Conservation (phyloP, 2,888 invertebrate genomes). For the Patella pellucida region DNA sequence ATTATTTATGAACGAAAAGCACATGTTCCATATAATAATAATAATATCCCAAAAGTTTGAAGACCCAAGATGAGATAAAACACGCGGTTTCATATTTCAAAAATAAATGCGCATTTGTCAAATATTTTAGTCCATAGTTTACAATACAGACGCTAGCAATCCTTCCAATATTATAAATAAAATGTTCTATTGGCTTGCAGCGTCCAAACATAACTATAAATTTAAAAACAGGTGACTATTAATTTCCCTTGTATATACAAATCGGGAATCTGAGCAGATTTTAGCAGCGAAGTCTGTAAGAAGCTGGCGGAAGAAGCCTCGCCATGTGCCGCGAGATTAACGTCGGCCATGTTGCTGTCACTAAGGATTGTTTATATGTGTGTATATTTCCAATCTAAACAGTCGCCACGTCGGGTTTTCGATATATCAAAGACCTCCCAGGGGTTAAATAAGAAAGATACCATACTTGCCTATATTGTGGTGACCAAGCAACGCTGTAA, state of each 20-base stretch:
- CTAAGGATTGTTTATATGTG: background rate
- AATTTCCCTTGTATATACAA: conserved; percentile 8
- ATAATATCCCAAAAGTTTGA: background rate
- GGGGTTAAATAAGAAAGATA: background rate
- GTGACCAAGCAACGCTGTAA: background rate
- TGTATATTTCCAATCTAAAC: background rate
- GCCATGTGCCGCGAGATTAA: conserved; percentile 5
- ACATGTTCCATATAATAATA: too few relatives aligned
- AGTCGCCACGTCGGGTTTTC: background rate
- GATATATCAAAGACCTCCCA: background rate
- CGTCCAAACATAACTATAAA: conserved; percentile 10
- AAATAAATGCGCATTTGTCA: conserved; percentile 6
- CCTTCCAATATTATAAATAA: conserved; percentile 6
- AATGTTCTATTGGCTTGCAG: conserved; percentile 6
- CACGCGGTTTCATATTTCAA: background rate
- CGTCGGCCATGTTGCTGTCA: conserved; percentile 5
- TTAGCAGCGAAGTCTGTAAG: background rate
- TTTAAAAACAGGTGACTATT: conserved; percentile 8
- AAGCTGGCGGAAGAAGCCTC: conserved; percentile 4
- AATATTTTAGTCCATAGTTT: conserved; percentile 1
- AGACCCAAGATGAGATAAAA: background rate
- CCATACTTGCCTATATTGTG: conserved; percentile 5
- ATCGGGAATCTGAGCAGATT: background rate
- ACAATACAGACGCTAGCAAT: background rate
- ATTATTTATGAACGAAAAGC: too few relatives aligned